phyloP scores from a whole-genome alignment of 2,888 invertebrate species.

The Leptinotarsa peninsularis region DNA sequence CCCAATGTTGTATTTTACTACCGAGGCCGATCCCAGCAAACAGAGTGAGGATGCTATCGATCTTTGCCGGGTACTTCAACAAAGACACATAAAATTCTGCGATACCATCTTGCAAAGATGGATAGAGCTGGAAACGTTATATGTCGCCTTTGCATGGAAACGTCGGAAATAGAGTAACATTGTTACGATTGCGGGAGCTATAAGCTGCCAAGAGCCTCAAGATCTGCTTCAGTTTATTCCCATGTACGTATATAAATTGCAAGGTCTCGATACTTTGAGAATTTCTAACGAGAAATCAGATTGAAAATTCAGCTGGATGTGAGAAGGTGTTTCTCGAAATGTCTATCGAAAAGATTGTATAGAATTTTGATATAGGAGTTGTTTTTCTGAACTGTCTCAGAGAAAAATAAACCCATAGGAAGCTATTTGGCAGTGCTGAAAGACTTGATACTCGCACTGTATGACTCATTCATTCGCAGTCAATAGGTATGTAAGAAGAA shows the following conservation, averaged over 20 bases:
- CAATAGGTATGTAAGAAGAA: too few relatives aligned
- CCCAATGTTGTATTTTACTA: too few relatives aligned
- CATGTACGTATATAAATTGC: slow-evolving; percentile 4
- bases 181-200: slow-evolving; percentile 1
- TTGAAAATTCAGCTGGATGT: neutral
- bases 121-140: slow-evolving; percentile 10
- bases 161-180: slow-evolving; percentile 12
- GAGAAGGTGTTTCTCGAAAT: neutral
- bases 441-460: too few relatives aligned
- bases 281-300: neutral
- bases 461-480: too few relatives aligned
- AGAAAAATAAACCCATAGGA: too few relatives aligned
- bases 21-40: neutral
- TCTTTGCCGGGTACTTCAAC: neutral
- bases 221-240: slow-evolving; percentile 4
- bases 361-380: too few relatives aligned
- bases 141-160: slow-evolving; percentile 1
- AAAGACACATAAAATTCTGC: slow-evolving; percentile 17
- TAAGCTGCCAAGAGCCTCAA: neutral
- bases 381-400: too few relatives aligned
- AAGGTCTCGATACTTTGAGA: neutral
- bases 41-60: neutral
- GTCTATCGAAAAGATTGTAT: neutral
- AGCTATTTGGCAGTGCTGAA: too few relatives aligned
- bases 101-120: slow-evolving; percentile 13